Base-by-base conservation (phyloP, 2,888 invertebrate species). In the Caprella mutica region DNA sequence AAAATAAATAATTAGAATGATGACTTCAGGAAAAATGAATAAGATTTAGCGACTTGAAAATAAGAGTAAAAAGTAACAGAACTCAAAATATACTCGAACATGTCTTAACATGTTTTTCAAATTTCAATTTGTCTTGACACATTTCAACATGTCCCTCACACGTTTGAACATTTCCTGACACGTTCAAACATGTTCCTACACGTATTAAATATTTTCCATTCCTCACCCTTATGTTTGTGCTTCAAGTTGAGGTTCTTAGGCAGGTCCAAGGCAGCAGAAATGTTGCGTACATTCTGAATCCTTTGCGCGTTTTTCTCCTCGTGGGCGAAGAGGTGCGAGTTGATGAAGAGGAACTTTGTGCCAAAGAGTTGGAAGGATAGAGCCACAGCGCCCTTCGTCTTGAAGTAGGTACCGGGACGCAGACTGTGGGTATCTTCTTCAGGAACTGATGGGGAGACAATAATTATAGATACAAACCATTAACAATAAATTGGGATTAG, bases 261-360 rank as follows among this genome's bases (percentile, higher is more conserved):
- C 66, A 91, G 75, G 74, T 90, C 88, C 51, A 91, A 75, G 17
- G 86, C 80, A 66, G 86, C 78, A 44, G 85, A 83, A 59, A 91
- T 89, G 70, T 83, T 81, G 68, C 85, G 86, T 39, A 90, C 86
- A 73, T 91, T 90, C 1, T 85, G 82, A 1, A 90, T 82, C 50
- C 90, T 76, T 70, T 89, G 88, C 68, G 87, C 87, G 83, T 87
- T 86, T 69, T 88, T 87, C 44, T 72, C 72, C 69, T 88, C 86
- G 70, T 91, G 90, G 0, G 93, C 92, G 0, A 92, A 90, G 65
- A 98, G 79, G 77, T 98, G 97, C 21, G 91, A 90, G 42, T 92
- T 93, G 4, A 97, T 85, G 70, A 98, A 94, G 5, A 97, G 77
- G 73, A 94, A 88, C 12, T 91, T 88, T 0, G 94, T 91, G 14